Percentiles rank a stretch among this genome's conserved stretches.
Evolutionary conservation across 2,797 vertebrate species (phyloP).

Genomic region (Sebastes variabilis): DNA sequence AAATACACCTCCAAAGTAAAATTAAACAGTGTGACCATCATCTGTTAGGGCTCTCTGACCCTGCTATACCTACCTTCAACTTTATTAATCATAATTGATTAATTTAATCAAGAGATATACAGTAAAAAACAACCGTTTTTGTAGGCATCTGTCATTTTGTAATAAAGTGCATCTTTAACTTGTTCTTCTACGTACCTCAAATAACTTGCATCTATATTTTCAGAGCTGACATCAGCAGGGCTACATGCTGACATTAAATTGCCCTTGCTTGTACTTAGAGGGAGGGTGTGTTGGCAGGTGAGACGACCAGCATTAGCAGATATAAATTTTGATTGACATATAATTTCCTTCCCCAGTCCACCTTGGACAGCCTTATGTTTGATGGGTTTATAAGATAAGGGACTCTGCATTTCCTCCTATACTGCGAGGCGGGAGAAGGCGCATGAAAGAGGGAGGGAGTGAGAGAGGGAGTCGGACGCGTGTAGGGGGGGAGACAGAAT

Average conservation of each 20-base stretch:
- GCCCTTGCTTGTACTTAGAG: conserved; percentile 63
- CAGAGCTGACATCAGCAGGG: conserved; percentile 33
- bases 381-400: conserved; percentile 80
- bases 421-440: conserved; percentile 42
- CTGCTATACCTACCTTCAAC: not conserved
- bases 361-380: conserved; percentile 73
- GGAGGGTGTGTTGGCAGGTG: conserved; percentile 19
- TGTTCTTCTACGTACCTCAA: not conserved
- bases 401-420: conserved; percentile 56
- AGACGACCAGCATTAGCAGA: conserved; percentile 71
- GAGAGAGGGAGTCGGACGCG: conserved; percentile 20
- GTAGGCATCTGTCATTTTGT: not conserved
- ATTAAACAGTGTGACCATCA: not conserved
- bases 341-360: conserved; percentile 76
- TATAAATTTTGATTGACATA: conserved; percentile 82
- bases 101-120: not conserved
- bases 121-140: not conserved
- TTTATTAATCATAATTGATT: not conserved
- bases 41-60: not conserved
- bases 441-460: conserved; percentile 45
- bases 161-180: not conserved
- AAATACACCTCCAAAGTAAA: not conserved
- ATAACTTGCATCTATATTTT: conserved; percentile 26
- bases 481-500: conserved; percentile 19
- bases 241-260: conserved; percentile 58